Conservation (phyloP, 2,888 invertebrate genomes). For the Podabrus alpinus region DNA sequence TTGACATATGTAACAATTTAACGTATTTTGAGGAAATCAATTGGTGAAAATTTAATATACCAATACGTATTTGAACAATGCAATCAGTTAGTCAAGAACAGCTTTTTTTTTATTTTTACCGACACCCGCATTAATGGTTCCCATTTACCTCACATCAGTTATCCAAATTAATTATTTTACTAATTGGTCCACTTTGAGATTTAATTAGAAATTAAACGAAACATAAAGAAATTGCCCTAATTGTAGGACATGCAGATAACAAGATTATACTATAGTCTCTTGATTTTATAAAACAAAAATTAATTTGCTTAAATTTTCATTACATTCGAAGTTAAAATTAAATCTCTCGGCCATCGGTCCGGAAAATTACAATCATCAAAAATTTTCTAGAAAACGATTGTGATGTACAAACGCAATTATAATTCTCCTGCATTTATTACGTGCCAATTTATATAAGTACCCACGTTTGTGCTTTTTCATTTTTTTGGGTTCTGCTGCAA, state of each 20-base stretch:
- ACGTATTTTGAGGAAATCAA: not conserved
- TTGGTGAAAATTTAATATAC: not conserved
- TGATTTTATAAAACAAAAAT: conserved; percentile 10
- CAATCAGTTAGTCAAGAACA: not conserved
- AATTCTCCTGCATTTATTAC: not conserved
- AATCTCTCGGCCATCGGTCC: conserved; percentile 17
- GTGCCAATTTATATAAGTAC: not conserved
- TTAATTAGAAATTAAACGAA: not conserved
- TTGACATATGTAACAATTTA: not conserved
- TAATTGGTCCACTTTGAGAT: not conserved
- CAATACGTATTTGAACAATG: not conserved
- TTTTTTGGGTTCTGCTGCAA: not conserved
- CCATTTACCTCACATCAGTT: not conserved
- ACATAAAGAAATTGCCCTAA: not conserved
- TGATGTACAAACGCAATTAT: not conserved
- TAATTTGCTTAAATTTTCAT: conserved; percentile 24
- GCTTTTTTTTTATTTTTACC: not conserved
- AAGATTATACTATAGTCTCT: not conserved
- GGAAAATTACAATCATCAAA: conserved; percentile 20
- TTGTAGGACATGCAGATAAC: not conserved
- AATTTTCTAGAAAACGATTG: not conserved
- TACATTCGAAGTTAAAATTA: conserved; percentile 14
- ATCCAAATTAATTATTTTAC: not conserved
- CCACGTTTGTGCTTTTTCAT: not conserved
- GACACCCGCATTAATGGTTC: not conserved